Evolutionary conservation across 2,797 vertebrate species (phyloP).

Genomic region (Podargus strigoides): DNA sequence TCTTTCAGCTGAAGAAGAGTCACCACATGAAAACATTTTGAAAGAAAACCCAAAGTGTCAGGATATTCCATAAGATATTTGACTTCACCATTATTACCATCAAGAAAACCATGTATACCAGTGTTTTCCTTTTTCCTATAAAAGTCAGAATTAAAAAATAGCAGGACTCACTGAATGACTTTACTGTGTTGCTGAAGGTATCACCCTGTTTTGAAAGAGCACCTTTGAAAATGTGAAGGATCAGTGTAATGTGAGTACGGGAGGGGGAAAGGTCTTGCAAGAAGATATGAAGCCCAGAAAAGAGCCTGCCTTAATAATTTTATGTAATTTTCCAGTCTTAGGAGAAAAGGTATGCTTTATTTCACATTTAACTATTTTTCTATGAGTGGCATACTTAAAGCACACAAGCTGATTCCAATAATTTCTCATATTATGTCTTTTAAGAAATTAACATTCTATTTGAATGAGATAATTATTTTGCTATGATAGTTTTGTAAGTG

Average conservation of each 20-base stretch:
- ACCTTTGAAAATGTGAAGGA: background rate
- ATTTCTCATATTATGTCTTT: background rate
- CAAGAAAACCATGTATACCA: background rate
- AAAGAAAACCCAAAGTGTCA: background rate
- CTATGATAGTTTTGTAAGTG: background rate
- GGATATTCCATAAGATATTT: background rate
- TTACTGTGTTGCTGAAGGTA: background rate
- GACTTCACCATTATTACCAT: background rate
- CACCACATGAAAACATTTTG: background rate
- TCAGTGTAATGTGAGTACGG: background rate
- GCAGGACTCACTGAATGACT: background rate
- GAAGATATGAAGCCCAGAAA: background rate
- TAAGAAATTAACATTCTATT: background rate
- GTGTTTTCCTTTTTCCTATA: background rate
- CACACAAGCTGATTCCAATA: background rate
- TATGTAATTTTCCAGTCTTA: background rate
- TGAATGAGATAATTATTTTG: background rate
- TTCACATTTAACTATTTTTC: background rate
- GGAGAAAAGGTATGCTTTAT: background rate
- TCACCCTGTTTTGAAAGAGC: background rate
- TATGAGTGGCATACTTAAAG: background rate
- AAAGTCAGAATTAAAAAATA: background rate
- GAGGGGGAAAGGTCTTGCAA: background rate
- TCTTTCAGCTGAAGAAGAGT: background rate
- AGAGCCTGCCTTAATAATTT: background rate